Percentiles rank a stretch among this genome's conserved stretches.
These are phyloP conservation scores for Podarcis raffonei DNA, from an alignment of 2,113 vertebrate species.

Conservation along the genomic window DNA sequence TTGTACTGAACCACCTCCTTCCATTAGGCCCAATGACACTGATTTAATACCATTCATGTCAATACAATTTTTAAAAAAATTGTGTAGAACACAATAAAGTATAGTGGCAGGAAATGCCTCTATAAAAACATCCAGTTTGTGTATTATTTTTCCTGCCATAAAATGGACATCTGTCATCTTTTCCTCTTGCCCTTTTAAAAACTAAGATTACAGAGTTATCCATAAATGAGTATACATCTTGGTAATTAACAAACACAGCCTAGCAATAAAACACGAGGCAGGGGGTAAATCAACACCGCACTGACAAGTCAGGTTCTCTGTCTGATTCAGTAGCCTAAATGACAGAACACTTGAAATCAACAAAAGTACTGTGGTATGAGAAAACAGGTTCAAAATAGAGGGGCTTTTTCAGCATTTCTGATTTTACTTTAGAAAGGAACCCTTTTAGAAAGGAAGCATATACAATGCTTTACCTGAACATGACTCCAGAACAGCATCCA, in stretches of 20 bases:
- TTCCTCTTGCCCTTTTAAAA: not conserved
- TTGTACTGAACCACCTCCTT: not conserved
- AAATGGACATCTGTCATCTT: rapidly evolving
- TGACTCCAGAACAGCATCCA: not conserved
- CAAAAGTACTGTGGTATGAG: not conserved
- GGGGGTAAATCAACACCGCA: rapidly evolving
- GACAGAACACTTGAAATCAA: rapidly evolving
- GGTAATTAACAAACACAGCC: not conserved
- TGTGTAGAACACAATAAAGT: not conserved
- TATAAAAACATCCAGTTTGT: not conserved
- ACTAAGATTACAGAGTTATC: not conserved
- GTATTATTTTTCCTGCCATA: not conserved
- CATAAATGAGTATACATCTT: not conserved
- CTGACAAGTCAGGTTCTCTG: not conserved
- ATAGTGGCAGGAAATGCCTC: rapidly evolving
- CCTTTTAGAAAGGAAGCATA: not conserved
- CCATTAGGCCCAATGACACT: rapidly evolving
- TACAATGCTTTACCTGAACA: conserved; percentile 64
- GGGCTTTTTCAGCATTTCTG: not conserved
- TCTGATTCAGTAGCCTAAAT: rapidly evolving
- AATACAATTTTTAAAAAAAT: not conserved
- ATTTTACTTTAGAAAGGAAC: rapidly evolving
- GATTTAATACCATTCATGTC: not conserved
- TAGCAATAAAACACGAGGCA: not conserved
- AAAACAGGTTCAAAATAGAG: rapidly evolving